These are phyloP conservation scores for Petrolisthes cinctipes DNA, from an alignment of 2,888 invertebrate genomes.

Conservation along the genomic window DNA sequence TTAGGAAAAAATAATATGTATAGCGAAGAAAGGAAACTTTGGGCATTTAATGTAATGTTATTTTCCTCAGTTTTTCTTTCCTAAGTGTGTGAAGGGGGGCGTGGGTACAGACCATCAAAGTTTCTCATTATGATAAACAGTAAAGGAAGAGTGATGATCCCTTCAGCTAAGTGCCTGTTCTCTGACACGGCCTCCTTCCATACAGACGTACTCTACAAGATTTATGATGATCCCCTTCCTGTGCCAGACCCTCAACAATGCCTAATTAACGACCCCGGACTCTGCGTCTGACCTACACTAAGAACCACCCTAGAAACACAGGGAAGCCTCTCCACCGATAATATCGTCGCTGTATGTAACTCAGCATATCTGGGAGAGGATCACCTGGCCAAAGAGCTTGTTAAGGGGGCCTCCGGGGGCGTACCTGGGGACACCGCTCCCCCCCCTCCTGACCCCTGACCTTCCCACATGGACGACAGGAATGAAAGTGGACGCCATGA, in stretches of 20 bases:
- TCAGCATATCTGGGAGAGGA: conserved; percentile 15
- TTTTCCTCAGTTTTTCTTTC: neutral
- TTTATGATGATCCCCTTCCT: neutral
- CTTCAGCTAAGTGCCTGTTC: too few relatives aligned
- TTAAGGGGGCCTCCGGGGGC: conserved; percentile 15
- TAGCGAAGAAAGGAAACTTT: too few relatives aligned
- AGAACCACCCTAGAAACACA: neutral
- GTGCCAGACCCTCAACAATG: neutral
- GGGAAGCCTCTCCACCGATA: conserved; percentile 7
- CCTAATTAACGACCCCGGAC: neutral
- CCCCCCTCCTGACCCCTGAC: neutral
- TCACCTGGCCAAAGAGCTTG: conserved; percentile 21
- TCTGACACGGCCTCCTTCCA: neutral
- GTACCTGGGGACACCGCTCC: neutral
- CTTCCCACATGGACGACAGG: neutral
- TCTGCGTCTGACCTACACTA: neutral
- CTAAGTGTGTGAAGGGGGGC: too few relatives aligned
- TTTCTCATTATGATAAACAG: too few relatives aligned
- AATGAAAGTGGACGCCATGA: too few relatives aligned
- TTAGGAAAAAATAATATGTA: too few relatives aligned
- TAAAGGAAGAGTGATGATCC: too few relatives aligned
- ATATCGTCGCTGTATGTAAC: conserved; percentile 20
- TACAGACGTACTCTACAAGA: neutral
- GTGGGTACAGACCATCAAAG: too few relatives aligned
- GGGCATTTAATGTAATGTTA: neutral